Conservation (phyloP, 2,113 vertebrate species). For the Porphyrio hochstetteri region DNA sequence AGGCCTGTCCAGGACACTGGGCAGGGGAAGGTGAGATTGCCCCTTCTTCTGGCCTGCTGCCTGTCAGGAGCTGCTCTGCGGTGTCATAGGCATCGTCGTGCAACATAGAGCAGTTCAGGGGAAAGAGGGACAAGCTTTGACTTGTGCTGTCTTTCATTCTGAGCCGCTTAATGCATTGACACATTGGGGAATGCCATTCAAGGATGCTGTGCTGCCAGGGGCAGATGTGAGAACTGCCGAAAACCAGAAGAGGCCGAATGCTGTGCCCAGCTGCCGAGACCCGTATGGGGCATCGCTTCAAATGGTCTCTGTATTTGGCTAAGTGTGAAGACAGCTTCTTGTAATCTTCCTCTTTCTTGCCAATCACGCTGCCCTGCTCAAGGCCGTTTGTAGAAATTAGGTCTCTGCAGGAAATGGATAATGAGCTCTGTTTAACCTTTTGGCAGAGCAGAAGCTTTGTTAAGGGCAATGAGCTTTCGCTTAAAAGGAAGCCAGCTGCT, state of each 20-base stretch:
- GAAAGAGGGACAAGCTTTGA: neutral
- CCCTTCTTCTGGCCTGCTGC: neutral
- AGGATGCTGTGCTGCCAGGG: neutral
- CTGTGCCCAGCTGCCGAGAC: neutral
- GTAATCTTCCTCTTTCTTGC: neutral
- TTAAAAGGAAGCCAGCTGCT: neutral
- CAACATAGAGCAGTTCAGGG: neutral
- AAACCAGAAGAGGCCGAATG: neutral
- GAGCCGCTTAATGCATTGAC: neutral
- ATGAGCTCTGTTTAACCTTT: conserved; percentile 36
- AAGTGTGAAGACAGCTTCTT: neutral
- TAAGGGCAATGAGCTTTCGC: neutral
- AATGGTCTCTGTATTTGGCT: neutral
- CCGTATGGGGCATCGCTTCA: neutral
- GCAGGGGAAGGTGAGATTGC: neutral
- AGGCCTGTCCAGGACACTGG: neutral
- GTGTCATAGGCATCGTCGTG: neutral
- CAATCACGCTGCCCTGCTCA: neutral
- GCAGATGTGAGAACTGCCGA: neutral
- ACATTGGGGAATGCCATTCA: neutral
- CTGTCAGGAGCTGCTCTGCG: neutral
- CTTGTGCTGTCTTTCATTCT: neutral
- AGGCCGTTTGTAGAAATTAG: conserved; percentile 9
- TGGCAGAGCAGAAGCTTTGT: neutral
- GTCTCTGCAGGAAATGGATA: conserved; percentile 4